Evolutionary conservation across 2,113 vertebrate genomes (phyloP), one percentile per base, ranked within the genome.

Genomic region (Coreoperca whiteheadi): DNA sequence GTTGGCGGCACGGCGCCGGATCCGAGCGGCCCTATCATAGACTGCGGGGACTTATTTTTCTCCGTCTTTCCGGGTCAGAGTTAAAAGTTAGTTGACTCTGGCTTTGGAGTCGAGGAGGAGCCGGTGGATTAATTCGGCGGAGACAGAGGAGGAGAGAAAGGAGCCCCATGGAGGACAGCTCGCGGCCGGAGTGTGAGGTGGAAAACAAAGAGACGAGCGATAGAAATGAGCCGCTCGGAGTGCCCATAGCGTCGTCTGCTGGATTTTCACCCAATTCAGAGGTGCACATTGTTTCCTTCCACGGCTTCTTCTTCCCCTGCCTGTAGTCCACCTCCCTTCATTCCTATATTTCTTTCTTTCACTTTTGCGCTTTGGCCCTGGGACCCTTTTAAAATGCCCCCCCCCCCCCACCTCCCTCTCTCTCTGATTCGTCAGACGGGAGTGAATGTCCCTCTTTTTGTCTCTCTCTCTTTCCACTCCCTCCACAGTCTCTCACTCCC

Each of bases 381-480:
- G 87, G 96, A 97, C 97, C 97, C 96, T 97, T 98, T 98, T 97
- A 97, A 98, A 98, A 97, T 95, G 94, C 96, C 94, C 86, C 87
- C 65, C 74, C 39, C 16, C 41, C 21, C 46, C 67, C 59, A 20
- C 68, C 96, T 81, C 95, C 94, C 96, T 96, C 96, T 95, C 90
- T 94, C 95, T 97, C 96, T 98, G 98, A 98, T 98, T 99, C 98
- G 97, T 95, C 98, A 97, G 97, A 95, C 96, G 94, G 93, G 76
- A 95, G 96, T 95, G 96, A 96, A 96, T 97, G 96, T 97, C 96
- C 96, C 97, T 97, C 96, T 96, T 96, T 96, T 96, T 94, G 93
- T 95, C 95, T 95, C 96, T 94, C 95, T 91, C 95, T 90, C 94
- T 92, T 90, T 92, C 77, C 87, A 88, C 95, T 93, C 95, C 91